phyloP scores from a whole-genome alignment of 2,113 vertebrate species.

The Phycodurus eques region DNA sequence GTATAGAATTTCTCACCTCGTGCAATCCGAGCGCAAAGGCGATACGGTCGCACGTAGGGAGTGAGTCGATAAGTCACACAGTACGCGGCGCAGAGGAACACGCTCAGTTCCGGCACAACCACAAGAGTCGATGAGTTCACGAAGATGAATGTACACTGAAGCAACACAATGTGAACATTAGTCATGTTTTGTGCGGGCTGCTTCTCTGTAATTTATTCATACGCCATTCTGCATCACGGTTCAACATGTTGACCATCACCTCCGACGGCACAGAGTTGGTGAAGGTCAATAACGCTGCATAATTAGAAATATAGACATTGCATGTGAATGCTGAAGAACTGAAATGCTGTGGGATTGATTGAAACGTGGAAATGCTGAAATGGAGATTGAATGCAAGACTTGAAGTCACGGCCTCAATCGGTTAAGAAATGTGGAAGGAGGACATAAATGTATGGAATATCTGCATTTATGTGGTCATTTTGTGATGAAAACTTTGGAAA shows the following conservation, averaged over 20 bases:
- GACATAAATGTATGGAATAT: too few species aligned
- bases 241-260: background rate
- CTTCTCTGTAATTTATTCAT: background rate
- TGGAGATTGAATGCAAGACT: too few species aligned
- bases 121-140: background rate
- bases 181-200: background rate
- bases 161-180: background rate
- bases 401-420: too few species aligned
- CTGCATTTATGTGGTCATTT: too few species aligned
- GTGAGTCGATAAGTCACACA: conserved; percentile 43
- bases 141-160: background rate
- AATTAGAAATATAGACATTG: background rate
- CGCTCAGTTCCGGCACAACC: background rate
- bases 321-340: background rate
- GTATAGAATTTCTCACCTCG: conserved; percentile 42
- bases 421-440: too few species aligned
- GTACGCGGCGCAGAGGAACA: conserved; percentile 17
- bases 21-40: conserved; percentile 32
- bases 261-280: too few species aligned
- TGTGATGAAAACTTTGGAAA: too few species aligned
- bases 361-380: background rate
- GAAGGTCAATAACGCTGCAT: background rate
- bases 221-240: background rate
- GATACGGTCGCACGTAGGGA: background rate
- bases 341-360: background rate